Conservation (phyloP, 1,140 invertebrate genomes). For the Papilio aristodemus region DNA sequence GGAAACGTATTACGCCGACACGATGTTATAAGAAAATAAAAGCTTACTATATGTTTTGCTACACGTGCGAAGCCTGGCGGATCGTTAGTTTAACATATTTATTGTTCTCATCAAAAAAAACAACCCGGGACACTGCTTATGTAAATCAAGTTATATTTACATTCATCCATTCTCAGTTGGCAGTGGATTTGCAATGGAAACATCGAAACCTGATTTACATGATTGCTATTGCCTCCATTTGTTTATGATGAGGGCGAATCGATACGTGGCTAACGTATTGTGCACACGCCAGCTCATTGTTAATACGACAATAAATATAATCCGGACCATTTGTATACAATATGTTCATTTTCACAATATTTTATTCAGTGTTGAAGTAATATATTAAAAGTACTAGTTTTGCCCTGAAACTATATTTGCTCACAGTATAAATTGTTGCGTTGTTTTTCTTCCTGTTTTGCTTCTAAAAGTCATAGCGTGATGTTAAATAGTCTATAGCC, state of each 20-base stretch:
- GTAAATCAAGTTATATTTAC: constrained; percentile 27
- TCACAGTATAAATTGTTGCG: no score
- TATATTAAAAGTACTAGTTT: no score
- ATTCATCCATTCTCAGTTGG: constrained; percentile 44
- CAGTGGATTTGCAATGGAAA: constrained; percentile 51
- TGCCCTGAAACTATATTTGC: no score
- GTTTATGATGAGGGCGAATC: constrained; percentile 46
- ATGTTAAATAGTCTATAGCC: no score
- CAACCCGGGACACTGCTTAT: neutral
- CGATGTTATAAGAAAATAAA: neutral
- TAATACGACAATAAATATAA: constrained; percentile 17
- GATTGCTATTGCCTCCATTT: constrained; percentile 55
- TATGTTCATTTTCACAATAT: no score
- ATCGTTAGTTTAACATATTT: neutral
- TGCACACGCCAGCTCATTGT: constrained; percentile 28
- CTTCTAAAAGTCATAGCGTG: no score
- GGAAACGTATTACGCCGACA: neutral
- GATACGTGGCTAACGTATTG: constrained; percentile 34
- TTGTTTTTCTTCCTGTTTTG: no score
- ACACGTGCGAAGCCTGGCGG: neutral
- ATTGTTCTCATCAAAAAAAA: neutral
- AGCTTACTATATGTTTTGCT: neutral
- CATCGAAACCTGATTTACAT: constrained; percentile 55
- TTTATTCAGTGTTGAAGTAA: no score
- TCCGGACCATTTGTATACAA: neutral